Evolutionary conservation across 2,888 invertebrate genomes (phyloP).

Genomic region (Drosophila fungiperda): DNA sequence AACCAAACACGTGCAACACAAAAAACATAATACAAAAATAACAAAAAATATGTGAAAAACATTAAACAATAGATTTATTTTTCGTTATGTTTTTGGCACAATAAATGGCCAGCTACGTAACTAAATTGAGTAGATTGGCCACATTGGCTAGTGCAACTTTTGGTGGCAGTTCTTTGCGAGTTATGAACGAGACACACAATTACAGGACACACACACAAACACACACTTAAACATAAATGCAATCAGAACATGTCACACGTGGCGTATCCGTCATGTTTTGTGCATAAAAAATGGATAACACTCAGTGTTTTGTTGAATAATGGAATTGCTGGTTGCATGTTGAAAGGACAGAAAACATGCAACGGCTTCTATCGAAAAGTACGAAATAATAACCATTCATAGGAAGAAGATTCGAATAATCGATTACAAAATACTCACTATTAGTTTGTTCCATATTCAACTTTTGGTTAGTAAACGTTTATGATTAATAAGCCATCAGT

Average conservation of each 20-base stretch:
- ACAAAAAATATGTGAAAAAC: not conserved
- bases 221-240: constrained; percentile 32
- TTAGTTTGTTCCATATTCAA: not conserved
- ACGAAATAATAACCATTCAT: not conserved
- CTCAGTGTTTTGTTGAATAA: constrained; percentile 10
- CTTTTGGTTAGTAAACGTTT: too few relatives aligned
- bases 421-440: not conserved
- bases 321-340: not conserved
- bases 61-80: constrained; percentile 1
- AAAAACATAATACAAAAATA: constrained; percentile 7
- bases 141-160: constrained; percentile 1
- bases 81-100: constrained; percentile 7
- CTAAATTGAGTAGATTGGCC: constrained; percentile 45
- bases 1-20: constrained; percentile 1
- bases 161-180: constrained; percentile 29
- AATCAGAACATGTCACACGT: constrained; percentile 68
- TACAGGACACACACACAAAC: not conserved
- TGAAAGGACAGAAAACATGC: not conserved
- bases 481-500: too few relatives aligned
- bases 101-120: constrained; percentile 51
- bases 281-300: constrained; percentile 49
- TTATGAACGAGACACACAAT: not conserved
- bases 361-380: not conserved
- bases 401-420: not conserved
- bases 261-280: constrained; percentile 64